Base-by-base conservation (phyloP, 2,113 vertebrate genomes). In the Beaufortia kweichowensis region DNA sequence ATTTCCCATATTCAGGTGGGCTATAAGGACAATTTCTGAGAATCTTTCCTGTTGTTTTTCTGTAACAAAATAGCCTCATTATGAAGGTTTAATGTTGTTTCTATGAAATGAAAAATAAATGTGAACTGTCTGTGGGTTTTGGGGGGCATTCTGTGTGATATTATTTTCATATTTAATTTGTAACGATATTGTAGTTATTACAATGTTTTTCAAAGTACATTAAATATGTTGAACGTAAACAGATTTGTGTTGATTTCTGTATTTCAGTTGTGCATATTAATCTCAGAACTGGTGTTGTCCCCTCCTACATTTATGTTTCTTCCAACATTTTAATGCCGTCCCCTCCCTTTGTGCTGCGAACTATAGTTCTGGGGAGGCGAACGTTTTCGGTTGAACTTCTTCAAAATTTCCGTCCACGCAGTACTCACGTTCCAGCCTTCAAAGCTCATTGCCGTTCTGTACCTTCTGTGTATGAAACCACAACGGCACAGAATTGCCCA, bases 281-380 rank as follows among this genome's bases (percentile, higher is more conserved):
- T n/a, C 4, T 41, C 63, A 80, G 43, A 68, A 29, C 31, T 41
- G 78, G 64, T 80, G 24, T 65, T 57, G 64, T 41, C 62, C 64
- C 78, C 71, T 29, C 78, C 78, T 43, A 80, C 78, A 68, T 56
- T 15, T 63, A 28, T 29, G 62, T 46, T 66, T 48, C 19, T 57
- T 56, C n/a, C 35, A 39, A 68, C 14, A 48, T 53, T n/a, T 31
- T 28, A 17, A 33, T 28, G 15, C 19, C 3, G n/a, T 21, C 29
- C 5, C 46, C 48, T 55, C 19, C 46, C 28, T 64, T 11, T 69
- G 48, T 55, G 19, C 55, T 0, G n/a, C 24, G 50, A 72, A 59
- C 23, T 4, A 12, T 29, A 33, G 31, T 59, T 72, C 23, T 26
- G 33, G 33, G 55, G 55, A 72, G 53, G 35, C 1, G 55, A 28